Evolutionary conservation across 2,113 vertebrate genomes (phyloP).

Genomic region (Pterocles orientalis): DNA sequence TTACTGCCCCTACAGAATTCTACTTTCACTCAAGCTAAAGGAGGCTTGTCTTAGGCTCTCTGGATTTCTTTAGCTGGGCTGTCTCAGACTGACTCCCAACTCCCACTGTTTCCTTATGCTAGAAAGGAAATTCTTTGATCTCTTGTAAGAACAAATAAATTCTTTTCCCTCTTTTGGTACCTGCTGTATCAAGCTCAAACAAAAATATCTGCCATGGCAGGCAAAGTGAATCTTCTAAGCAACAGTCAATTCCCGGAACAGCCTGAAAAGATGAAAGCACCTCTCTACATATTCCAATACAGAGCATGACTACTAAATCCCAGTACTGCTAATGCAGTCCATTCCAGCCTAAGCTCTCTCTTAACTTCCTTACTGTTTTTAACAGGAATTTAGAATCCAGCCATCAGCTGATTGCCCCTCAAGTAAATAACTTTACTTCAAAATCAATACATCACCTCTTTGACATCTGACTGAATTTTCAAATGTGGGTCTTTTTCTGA

Average conservation of each 20-base stretch:
- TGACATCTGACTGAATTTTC: background rate
- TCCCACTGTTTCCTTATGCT: background rate
- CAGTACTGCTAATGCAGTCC: background rate
- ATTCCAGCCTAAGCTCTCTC: background rate
- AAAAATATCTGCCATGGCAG: background rate
- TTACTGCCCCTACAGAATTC: background rate
- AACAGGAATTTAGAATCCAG: background rate
- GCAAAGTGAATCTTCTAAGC: background rate
- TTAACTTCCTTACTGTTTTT: background rate
- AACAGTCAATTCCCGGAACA: background rate
- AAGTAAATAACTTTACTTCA: background rate
- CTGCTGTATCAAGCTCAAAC: background rate
- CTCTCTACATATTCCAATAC: background rate
- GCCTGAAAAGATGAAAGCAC: background rate
- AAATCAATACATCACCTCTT: background rate
- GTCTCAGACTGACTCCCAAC: background rate
- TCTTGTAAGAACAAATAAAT: background rate
- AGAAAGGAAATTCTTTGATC: slow-evolving; percentile 10
- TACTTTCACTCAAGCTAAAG: background rate
- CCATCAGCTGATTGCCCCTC: background rate
- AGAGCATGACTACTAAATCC: background rate
- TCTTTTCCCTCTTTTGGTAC: background rate
- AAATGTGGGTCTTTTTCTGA: background rate
- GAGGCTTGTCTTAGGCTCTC: background rate
- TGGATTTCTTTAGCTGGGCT: background rate